phyloP scores from a whole-genome alignment of 2,888 invertebrate species.

The Drosophila kambysellisi region DNA sequence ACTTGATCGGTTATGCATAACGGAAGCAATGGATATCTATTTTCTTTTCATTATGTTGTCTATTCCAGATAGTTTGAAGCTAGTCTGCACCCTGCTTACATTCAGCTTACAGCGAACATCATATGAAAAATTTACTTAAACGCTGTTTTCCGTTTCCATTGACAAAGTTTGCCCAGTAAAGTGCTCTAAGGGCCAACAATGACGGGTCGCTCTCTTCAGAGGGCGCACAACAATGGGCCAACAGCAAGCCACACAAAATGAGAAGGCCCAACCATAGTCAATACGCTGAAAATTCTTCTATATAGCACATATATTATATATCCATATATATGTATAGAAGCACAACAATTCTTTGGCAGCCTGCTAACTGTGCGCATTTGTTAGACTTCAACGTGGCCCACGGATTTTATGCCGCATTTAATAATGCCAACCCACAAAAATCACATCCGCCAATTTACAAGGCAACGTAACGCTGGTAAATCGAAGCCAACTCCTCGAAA shows the following conservation, averaged over 20 bases:
- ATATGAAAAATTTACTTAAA: slow-evolving; percentile 78
- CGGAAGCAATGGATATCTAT: not conserved
- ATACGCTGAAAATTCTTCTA: slow-evolving; percentile 22
- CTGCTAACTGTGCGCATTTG: slow-evolving; percentile 76
- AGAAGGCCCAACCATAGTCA: slow-evolving; percentile 38
- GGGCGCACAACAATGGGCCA: slow-evolving; percentile 54
- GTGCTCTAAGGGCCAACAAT: slow-evolving; percentile 64
- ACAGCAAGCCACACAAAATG: slow-evolving; percentile 33
- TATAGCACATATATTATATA: slow-evolving; percentile 21
- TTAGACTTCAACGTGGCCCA: slow-evolving; percentile 69
- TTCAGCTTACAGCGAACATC: slow-evolving; percentile 38
- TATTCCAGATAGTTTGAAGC: not conserved
- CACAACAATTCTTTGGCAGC: slow-evolving; percentile 67
- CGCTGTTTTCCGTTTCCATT: slow-evolving; percentile 81
- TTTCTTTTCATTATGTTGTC: not conserved
- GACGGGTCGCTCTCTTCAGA: slow-evolving; percentile 26
- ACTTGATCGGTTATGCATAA: slow-evolving; percentile 9
- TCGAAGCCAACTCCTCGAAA: slow-evolving; percentile 63
- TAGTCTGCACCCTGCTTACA: slow-evolving; percentile 30
- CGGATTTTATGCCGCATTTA: slow-evolving; percentile 80
- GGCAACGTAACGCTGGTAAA: slow-evolving; percentile 57
- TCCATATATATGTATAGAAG: slow-evolving; percentile 6
- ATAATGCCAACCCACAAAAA: slow-evolving; percentile 79
- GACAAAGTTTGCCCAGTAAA: slow-evolving; percentile 70
- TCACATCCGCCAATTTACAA: slow-evolving; percentile 80